phyloP scores from a whole-genome alignment of 2,888 invertebrate genomes.

The Mimachlamys varia region DNA sequence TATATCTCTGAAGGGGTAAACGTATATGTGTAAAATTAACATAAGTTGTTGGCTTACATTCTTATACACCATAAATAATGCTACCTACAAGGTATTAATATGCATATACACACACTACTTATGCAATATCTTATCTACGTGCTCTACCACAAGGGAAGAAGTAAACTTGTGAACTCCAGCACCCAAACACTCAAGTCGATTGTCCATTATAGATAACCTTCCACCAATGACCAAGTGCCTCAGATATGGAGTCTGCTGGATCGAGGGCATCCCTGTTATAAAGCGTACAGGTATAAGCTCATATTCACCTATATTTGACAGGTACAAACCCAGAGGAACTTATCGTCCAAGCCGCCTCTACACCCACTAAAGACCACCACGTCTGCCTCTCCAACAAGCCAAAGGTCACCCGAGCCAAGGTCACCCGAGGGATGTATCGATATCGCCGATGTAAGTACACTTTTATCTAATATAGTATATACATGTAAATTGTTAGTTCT shows the following conservation, averaged over 20 bases:
- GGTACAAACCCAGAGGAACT: not conserved
- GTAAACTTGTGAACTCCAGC: not conserved
- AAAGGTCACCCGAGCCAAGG: not conserved
- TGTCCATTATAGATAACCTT: not conserved
- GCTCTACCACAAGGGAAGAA: conserved; percentile 1
- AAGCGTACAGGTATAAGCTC: not conserved
- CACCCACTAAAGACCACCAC: not conserved
- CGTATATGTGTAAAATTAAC: not conserved
- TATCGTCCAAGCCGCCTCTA: not conserved
- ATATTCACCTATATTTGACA: not conserved
- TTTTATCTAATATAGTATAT: conserved; percentile 24
- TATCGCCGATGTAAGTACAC: conserved; percentile 10
- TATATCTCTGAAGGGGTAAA: conserved; percentile 18
- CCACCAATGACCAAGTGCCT: conserved; percentile 3
- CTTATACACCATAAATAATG: not conserved
- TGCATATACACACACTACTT: conserved; percentile 3
- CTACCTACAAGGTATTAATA: not conserved
- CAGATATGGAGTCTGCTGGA: not conserved
- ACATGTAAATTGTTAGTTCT: conserved; percentile 22
- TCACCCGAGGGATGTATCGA: conserved; percentile 17
- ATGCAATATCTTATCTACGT: not conserved
- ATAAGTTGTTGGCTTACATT: not conserved
- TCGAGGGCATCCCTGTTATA: not conserved
- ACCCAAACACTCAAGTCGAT: not conserved
- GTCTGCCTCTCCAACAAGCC: not conserved